Evolutionary conservation across 2,888 invertebrate species (phyloP), one percentile per base, ranked within the genome.

Genomic region (Gandaritis pyraliata): DNA sequence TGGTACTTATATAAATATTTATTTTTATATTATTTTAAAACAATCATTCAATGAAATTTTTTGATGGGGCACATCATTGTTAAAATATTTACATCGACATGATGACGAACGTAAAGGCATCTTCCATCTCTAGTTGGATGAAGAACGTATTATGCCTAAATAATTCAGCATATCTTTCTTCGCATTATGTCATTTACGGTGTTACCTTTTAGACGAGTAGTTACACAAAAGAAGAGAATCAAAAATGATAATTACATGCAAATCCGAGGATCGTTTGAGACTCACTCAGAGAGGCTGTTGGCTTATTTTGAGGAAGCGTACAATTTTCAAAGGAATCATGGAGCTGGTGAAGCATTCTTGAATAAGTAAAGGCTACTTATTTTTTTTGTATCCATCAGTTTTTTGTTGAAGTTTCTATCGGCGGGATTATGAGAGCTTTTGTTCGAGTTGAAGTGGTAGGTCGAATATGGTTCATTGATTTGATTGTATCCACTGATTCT

Each of bases 191-290:
- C 90, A 91, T 91, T 92, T 89, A 87, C 87, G 82, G 85, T 81
- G 84, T 88, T 90, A 88, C 89, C 87, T 90, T 88, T 85, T 81
- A 86, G 82, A 83, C 70, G 84, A 85, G 88, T 89, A 86, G 90
- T 90, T 90, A 87, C 88, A 91, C 91, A 92, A 90, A 92, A 92
- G 92, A 85, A 87, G 85, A 83, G 90, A 92, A 93, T 92, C 93
- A 92, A 93, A 92, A 92, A 93, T 93, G 89, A 91, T 92, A 92
- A 92, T 92, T 88, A 86, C 78, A 93, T 92, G 92, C 88, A 91
- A 93, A 93, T 91, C 92, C 85, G 68, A 74, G 83, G 86, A 83
- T 85, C 86, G 80, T 81, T 82, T 76, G 82, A 81, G 81, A 73
- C 77, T 74, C 77, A 76, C 77, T 80, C 76, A 71, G 69, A 57